These are phyloP conservation scores for Capitulum mitella DNA, from an alignment of 2,888 invertebrate species.

Conservation along the genomic window DNA sequence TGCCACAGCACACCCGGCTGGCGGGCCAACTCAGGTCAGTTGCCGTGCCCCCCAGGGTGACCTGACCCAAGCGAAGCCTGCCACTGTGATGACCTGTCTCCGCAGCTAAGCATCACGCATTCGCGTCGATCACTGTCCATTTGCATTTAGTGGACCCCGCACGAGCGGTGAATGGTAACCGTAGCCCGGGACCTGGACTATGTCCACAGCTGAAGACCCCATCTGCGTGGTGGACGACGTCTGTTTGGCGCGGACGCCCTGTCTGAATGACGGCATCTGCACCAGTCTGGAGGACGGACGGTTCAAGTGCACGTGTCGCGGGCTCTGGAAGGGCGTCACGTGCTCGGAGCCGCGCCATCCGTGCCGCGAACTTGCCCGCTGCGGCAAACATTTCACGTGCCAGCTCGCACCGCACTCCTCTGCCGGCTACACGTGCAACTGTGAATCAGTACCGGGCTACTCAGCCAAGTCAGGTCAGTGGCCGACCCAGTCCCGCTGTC, in stretches of 20 bases:
- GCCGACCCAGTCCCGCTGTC: no score
- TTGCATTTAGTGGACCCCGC: no score
- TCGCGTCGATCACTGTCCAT: no score
- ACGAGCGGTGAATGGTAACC: no score
- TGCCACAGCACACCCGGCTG: conserved; percentile 18
- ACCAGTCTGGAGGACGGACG: conserved; percentile 6
- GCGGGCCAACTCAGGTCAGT: conserved; percentile 11
- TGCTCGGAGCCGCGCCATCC: neutral
- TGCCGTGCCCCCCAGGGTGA: no score
- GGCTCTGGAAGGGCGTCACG: conserved; percentile 3
- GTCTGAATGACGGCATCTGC: conserved; percentile 11
- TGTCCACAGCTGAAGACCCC: neutral
- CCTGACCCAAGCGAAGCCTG: no score
- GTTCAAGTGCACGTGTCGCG: conserved; percentile 13
- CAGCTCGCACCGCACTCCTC: neutral
- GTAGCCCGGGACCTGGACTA: no score
- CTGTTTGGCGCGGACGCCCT: conserved; percentile 13
- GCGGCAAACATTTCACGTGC: neutral
- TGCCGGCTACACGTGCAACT: conserved; percentile 22
- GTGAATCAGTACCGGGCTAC: conserved; percentile 7
- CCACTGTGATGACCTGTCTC: no score
- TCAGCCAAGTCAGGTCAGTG: neutral
- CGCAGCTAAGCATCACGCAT: no score
- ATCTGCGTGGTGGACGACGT: conserved; percentile 19
- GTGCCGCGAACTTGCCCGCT: neutral